Base-by-base conservation (phyloP, 1,140 invertebrate genomes). In the Proctacanthus coquilletti region DNA sequence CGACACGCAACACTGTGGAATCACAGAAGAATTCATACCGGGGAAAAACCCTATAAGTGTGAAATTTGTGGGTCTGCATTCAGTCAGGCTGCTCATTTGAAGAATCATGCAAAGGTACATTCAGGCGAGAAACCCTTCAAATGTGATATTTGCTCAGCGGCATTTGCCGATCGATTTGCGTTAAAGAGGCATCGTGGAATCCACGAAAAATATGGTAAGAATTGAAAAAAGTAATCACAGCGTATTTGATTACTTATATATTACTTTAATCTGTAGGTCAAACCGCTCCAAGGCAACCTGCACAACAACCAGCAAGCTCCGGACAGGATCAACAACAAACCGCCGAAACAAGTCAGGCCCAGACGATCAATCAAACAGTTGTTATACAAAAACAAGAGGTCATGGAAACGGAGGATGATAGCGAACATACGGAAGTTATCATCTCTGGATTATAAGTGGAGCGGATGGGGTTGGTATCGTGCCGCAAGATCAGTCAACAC, bases 11-110 rank as follows among this genome's bases (percentile, higher is more conserved):
- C 83, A 1, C 62, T 91, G 25, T 87, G 84, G 80, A 88, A 87
- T 58, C 91, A 95, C 56, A 70, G 87, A 30, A 74, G 57, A 39
- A 95, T 97, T 43, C 93, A 97, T 56, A 96, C 88, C 3, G 85
- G 85, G 13, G 84, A 89, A 64, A 87, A 88, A 58, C 84, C 85
- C 8, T 86, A 86, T 50, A 74, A 75, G 44, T 86, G 83, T 62
- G 80, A 82, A 36, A 80, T 80, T 21, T 86, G 82, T 49, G 80
- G 80, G 2, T 83, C 80, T 5, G 80, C 80, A 18, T 86, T 86
- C 49, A 84, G 82, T 56, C 83, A 85, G 62, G 82, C 82, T 2
- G 84, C 82, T n/a, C 82, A 86, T 62, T 62, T 85, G 18, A 84
- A 85, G 54, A 85, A 85, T 61, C 82, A 86, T 45, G 79, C 79